Base-by-base conservation (phyloP, 2,113 vertebrate species). In the Alaudala cheleensis region DNA sequence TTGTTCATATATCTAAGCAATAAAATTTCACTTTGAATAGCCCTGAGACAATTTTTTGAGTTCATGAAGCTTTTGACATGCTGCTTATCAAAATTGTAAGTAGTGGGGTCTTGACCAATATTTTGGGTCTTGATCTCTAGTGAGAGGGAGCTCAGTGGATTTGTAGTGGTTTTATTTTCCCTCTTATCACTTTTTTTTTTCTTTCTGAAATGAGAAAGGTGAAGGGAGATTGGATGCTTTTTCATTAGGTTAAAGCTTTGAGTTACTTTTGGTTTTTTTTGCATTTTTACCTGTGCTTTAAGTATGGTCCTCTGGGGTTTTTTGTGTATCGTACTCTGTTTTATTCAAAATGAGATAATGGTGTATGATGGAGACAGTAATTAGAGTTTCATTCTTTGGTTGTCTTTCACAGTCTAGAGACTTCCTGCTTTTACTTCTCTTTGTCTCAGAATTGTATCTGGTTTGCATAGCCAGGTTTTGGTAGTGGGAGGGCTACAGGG, bases 401-500 rank as follows among this genome's bases (percentile, higher is more conserved):
- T 81, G 54, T 61, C 31, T 89, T 83, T 65, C 17, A n/a, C 19
- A 61, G 11, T 25, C 4, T 54, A 24, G 57, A 72, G 34, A 49
- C 24, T 57, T 88, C 4, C 22, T 83, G 16, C 28, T 86, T 45
- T 74, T 70, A 50, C 42, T 79, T 67, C 70, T 57, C 12, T 90
- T 60, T 72, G 21, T 64, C 22, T 90, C n/a, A 61, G 50, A 23
- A 26, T 31, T 53, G 21, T 47, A 19, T 40, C 26, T 57, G 29
- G 8, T 76, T 82, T 82, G n/a, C 6, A 2, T 34, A 56, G 14
- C 11, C 40, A 40, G 17, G 54, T 61, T 76, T 82, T 61, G 54
- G 61, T 34, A 22, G n/a, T 21, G 24, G 13, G 6, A 4, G 0
- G 2, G 16, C 23, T n/a, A 5, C 45, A 73, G 33, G 21, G 37